phyloP scores from a whole-genome alignment of 2,113 vertebrate genomes.

The Melanerpes aurifrons region DNA sequence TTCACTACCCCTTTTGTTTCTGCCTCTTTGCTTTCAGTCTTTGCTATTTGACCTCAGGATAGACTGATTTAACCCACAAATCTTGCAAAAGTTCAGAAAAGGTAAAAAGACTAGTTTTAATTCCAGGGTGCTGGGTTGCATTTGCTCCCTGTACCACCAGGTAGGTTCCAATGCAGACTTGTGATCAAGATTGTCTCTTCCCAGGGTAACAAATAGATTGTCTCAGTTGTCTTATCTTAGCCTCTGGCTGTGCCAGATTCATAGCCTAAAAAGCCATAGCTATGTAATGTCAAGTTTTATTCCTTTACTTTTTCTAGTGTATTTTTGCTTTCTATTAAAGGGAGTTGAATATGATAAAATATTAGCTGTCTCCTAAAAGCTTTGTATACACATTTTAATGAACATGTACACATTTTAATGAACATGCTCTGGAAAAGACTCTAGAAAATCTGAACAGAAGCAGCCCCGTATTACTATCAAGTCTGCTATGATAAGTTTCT shows the following conservation, averaged over 20 bases:
- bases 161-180: background rate
- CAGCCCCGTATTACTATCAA: background rate
- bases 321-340: background rate
- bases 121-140: background rate
- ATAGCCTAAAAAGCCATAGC: background rate
- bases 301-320: background rate
- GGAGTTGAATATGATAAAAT: background rate
- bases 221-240: background rate
- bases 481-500: background rate
- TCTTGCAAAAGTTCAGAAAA: background rate
- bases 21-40: background rate
- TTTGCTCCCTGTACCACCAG: background rate
- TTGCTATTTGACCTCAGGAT: background rate
- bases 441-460: background rate
- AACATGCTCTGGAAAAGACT: background rate
- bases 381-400: background rate
- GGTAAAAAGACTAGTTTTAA: background rate
- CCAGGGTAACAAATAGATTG: background rate
- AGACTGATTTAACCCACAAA: background rate
- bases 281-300: background rate
- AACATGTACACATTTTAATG: background rate
- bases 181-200: background rate
- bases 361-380: background rate
- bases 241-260: background rate
- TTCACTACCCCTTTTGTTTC: background rate